phyloP scores from a whole-genome alignment of 2,797 vertebrate species.

The Sebastes baramenuke region DNA sequence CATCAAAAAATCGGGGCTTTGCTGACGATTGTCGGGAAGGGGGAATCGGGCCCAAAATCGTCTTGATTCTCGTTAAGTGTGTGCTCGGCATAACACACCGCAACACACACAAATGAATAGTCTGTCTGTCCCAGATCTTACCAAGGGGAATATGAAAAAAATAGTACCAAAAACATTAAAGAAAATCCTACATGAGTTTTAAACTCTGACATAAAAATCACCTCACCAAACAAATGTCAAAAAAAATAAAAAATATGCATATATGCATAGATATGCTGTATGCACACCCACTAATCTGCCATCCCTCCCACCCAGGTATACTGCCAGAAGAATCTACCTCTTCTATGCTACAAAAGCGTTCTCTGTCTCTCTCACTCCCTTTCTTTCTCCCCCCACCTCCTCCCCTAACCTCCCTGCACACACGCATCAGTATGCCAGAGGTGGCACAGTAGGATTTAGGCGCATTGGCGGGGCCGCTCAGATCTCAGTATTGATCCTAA shows the following conservation, averaged over 20 bases:
- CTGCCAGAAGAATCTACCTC: conserved; percentile 29
- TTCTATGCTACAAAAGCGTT: conserved; percentile 30
- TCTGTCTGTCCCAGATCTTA: neutral
- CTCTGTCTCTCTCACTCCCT: neutral
- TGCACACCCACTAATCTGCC: neutral
- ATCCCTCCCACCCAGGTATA: neutral
- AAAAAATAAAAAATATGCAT: neutral
- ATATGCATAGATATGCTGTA: neutral
- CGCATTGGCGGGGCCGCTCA: conserved; percentile 64
- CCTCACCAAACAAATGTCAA: conserved; percentile 1
- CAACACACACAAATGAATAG: neutral
- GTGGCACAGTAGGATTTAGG: conserved; percentile 68
- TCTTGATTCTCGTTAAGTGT: no score
- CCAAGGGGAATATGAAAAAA: neutral
- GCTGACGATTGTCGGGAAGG: no score
- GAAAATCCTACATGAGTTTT: conserved; percentile 4
- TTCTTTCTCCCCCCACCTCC: neutral
- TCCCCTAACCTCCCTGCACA: conserved; percentile 33
- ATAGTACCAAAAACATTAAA: neutral
- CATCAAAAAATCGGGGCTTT: no score
- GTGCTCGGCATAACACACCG: neutral
- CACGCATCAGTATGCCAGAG: conserved; percentile 72
- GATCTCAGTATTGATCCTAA: conserved; percentile 78
- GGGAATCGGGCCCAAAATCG: no score
- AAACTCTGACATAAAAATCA: conserved; percentile 48